Base-by-base conservation (phyloP, 2,113 vertebrate species). In the Campylorhamphus procurvoides region DNA sequence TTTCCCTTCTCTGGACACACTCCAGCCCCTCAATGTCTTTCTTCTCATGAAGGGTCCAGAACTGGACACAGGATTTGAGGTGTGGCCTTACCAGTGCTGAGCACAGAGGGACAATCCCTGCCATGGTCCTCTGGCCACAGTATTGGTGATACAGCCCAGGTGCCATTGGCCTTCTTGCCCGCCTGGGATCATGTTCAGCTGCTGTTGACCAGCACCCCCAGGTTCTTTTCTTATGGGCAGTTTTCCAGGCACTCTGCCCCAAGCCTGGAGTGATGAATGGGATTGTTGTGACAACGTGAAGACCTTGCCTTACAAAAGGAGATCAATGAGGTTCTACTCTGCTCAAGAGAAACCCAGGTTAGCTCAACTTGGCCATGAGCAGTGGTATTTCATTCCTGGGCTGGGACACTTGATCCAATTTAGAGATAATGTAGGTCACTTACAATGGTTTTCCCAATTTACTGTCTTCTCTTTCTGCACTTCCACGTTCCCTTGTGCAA, bases 151-250 rank as follows among this genome's bases (percentile, higher is more conserved):
- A 88, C 31, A 73, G 20, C 25, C 1, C 59, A 28, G 31, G 27
- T 20, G 53, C 42, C 19, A 23, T 5, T 3, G 7, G 7, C 18
- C 40, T 37, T 19, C n/a, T 75, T 59, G 31, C 3, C 29, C 59
- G 66, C 4, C 58, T 27, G 35, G 35, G 20, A 9, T 64, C 50
- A 18, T 0, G 0, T 58, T 28, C 8, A 4, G 50, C 7, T 2
- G 2, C 25, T 50, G 5, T 13, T 1, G 2, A 18, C 17, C 58
- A 37, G 12, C 25, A 27, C 3, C 3, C 7, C 25, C 50, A 28
- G 42, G 12, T 10, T 17, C 12, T 58, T 58, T 88, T 14, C 31
- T 1, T 0, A 42, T 50, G 31, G 42, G 59, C 35, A 66, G 20
- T 5, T 50, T 33, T 31, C 35, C 58, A 15, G 22, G 5, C 42